Percentiles rank a stretch among this genome's conserved stretches.
Evolutionary conservation across 2,113 vertebrate species (phyloP).

Genomic region (Lontra canadensis): DNA sequence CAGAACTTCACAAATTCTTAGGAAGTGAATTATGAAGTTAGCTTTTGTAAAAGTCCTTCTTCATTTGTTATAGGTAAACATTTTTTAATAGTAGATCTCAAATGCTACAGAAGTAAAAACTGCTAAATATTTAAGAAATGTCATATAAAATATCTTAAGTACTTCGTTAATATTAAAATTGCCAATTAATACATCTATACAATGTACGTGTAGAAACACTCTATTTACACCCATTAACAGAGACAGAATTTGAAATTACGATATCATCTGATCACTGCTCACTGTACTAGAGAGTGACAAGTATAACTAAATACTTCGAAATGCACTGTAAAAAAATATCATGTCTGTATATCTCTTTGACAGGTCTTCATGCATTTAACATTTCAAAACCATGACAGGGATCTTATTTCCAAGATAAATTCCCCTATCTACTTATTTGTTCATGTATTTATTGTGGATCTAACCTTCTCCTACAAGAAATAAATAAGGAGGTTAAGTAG

Average conservation of each 20-base stretch:
- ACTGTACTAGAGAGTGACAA: constrained; percentile 84
- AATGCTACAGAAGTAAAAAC: constrained; percentile 19
- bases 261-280: constrained; percentile 83
- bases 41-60: not conserved
- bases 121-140: not conserved
- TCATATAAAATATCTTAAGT: not conserved
- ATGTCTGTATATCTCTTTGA: constrained; percentile 90
- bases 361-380: constrained; percentile 88
- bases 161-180: constrained; percentile 39
- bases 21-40: not conserved
- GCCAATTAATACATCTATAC: not conserved
- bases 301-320: constrained; percentile 92
- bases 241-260: constrained; percentile 82
- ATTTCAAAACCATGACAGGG: constrained; percentile 89
- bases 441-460: constrained; percentile 93
- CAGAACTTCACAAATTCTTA: not conserved
- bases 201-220: not conserved
- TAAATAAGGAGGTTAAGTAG: constrained; percentile 97
- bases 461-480: constrained; percentile 91
- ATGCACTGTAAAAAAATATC: constrained; percentile 91
- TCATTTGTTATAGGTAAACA: not conserved
- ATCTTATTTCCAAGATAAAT: constrained; percentile 94
- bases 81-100: not conserved
- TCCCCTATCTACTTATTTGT: constrained; percentile 91
- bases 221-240: constrained; percentile 55